Conservation (phyloP, 2,888 invertebrate species). For the Sarcophaga caerulescens region DNA sequence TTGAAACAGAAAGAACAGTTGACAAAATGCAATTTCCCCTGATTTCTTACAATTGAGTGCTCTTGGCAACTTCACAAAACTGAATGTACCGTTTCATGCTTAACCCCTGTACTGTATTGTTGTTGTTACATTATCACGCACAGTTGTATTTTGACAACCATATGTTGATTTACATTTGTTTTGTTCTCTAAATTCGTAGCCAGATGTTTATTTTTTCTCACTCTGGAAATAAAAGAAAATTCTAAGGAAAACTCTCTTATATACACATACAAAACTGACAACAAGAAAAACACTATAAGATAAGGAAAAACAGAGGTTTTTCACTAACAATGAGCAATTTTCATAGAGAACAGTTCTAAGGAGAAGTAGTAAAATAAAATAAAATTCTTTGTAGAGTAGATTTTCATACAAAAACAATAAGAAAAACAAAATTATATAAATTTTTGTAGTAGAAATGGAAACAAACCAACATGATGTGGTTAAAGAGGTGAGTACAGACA, state of each 20-base stretch:
- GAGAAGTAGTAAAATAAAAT: neutral
- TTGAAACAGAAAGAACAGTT: no score
- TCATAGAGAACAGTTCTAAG: conserved; percentile 1
- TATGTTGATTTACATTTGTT: conserved; percentile 28
- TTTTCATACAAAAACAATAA: conserved; percentile 27
- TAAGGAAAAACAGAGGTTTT: conserved; percentile 15
- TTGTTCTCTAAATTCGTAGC: conserved; percentile 26
- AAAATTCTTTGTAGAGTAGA: neutral
- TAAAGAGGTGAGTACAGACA: conserved; percentile 31
- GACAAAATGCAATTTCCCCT: neutral
- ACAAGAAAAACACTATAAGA: conserved; percentile 25
- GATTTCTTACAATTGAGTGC: neutral
- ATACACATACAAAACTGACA: conserved; percentile 6
- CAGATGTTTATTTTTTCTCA: conserved; percentile 25
- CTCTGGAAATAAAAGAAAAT: conserved; percentile 20
- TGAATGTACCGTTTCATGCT: neutral
- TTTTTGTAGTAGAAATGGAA: neutral
- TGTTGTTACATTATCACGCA: neutral
- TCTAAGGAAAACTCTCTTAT: conserved; percentile 25
- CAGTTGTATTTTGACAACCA: conserved; percentile 11
- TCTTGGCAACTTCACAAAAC: neutral
- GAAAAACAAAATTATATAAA: neutral
- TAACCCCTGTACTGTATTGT: neutral
- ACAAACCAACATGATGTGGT: conserved; percentile 53
- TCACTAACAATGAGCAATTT: conserved; percentile 33